Conservation (phyloP, 2,888 invertebrate genomes). For the Caenorhabditis panamensis region DNA sequence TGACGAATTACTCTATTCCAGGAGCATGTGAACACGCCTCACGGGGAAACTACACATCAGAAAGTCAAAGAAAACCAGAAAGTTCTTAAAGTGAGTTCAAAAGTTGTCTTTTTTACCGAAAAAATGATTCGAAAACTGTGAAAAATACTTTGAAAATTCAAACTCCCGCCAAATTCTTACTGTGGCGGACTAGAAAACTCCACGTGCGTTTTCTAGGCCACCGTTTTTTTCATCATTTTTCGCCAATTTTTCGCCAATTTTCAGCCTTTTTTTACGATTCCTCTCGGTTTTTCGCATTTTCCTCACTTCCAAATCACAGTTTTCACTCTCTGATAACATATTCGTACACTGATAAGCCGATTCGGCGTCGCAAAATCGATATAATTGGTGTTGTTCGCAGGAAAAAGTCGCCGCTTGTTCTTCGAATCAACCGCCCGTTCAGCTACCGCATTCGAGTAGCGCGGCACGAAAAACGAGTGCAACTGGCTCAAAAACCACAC, state of each 20-base stretch:
- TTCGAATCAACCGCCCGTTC: constrained; percentile 51
- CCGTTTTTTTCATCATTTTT: constrained; percentile 31
- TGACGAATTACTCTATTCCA: constrained; percentile 34
- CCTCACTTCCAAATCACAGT: constrained; percentile 4
- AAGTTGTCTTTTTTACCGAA: neutral
- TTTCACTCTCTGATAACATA: neutral
- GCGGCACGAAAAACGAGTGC: constrained; percentile 45
- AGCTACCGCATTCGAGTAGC: constrained; percentile 39
- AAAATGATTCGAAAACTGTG: neutral
- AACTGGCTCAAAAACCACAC: constrained; percentile 44
- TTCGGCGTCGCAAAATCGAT: neutral
- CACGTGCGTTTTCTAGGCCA: constrained; percentile 18
- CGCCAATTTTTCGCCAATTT: constrained; percentile 14
- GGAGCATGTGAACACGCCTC: constrained; percentile 66
- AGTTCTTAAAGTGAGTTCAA: constrained; percentile 41
- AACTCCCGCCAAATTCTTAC: constrained; percentile 12
- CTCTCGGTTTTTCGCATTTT: constrained; percentile 22
- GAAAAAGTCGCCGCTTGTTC: constrained; percentile 43
- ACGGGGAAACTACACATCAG: constrained; percentile 56
- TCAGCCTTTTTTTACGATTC: constrained; percentile 17
- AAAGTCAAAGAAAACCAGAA: constrained; percentile 52
- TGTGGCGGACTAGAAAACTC: constrained; percentile 29
- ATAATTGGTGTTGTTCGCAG: constrained; percentile 23
- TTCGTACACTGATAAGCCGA: neutral
- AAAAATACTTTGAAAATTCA: constrained; percentile 6